phyloP scores from a whole-genome alignment of 1,140 invertebrate species.

The Mya arenaria region DNA sequence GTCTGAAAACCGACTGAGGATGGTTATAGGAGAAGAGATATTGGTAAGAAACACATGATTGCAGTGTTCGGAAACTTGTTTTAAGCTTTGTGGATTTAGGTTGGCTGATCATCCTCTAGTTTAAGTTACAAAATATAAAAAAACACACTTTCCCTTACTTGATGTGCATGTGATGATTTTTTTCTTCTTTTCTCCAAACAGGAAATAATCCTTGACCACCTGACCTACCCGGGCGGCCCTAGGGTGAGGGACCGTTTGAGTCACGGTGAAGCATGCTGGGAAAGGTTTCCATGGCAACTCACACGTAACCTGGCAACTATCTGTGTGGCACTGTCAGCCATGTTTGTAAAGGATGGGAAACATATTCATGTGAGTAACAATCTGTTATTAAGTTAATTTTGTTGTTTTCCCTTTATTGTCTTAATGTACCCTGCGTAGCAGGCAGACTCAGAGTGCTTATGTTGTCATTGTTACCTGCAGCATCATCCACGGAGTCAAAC shows the following conservation, averaged over 20 bases:
- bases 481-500: too few species aligned
- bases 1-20: constrained; percentile 56
- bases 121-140: neutral
- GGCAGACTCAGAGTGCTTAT: too few species aligned
- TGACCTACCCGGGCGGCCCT: constrained; percentile 76
- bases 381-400: too few species aligned
- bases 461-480: too few species aligned
- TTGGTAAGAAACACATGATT: constrained; percentile 60
- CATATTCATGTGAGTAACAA: too few species aligned
- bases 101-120: neutral
- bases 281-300: constrained; percentile 42
- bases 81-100: too few species aligned
- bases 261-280: constrained; percentile 73
- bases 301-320: constrained; percentile 46
- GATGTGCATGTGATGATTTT: too few species aligned
- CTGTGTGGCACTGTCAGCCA: constrained; percentile 12
- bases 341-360: too few species aligned
- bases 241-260: constrained; percentile 77
- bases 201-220: constrained; percentile 75
- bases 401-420: too few species aligned
- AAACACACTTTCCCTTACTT: too few species aligned
- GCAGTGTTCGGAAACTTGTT: too few species aligned
- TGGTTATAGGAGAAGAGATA: constrained; percentile 52
- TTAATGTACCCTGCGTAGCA: too few species aligned
- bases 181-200: constrained; percentile 42